Evolutionary conservation across 2,797 vertebrate genomes (phyloP).

Genomic region (Tangara arthus): DNA sequence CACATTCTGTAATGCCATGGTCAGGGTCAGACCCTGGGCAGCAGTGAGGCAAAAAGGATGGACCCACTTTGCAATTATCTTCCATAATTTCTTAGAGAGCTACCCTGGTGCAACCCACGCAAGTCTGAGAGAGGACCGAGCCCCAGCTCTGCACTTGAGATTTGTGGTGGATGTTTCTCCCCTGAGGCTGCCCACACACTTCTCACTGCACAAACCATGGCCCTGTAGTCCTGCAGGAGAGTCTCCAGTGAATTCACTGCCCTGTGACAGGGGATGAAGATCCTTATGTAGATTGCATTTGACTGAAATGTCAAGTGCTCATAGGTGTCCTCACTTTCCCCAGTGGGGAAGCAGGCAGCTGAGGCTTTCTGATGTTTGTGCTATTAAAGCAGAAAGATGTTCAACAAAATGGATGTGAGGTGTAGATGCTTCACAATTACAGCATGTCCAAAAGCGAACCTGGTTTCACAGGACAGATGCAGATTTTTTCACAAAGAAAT

Average conservation of each 20-base stretch:
- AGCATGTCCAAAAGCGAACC: not conserved
- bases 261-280: not conserved
- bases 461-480: not conserved
- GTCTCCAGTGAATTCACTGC: not conserved
- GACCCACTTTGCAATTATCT: not conserved
- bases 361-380: not conserved
- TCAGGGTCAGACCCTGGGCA: not conserved
- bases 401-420: not conserved
- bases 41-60: not conserved
- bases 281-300: not conserved
- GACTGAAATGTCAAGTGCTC: conserved; percentile 13
- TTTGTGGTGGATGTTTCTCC: not conserved
- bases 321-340: not conserved
- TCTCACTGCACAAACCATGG: not conserved
- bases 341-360: not conserved
- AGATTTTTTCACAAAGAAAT: not conserved
- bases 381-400: not conserved
- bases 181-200: rapidly evolving
- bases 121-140: not conserved
- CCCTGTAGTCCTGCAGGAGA: not conserved
- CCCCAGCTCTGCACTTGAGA: not conserved
- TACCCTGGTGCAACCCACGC: not conserved
- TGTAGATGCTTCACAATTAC: not conserved
- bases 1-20: rapidly evolving
- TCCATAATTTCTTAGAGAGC: not conserved